These are phyloP conservation scores for Phaenicophaeus curvirostris DNA, from an alignment of 2,797 vertebrate genomes.

Conservation along the genomic window DNA sequence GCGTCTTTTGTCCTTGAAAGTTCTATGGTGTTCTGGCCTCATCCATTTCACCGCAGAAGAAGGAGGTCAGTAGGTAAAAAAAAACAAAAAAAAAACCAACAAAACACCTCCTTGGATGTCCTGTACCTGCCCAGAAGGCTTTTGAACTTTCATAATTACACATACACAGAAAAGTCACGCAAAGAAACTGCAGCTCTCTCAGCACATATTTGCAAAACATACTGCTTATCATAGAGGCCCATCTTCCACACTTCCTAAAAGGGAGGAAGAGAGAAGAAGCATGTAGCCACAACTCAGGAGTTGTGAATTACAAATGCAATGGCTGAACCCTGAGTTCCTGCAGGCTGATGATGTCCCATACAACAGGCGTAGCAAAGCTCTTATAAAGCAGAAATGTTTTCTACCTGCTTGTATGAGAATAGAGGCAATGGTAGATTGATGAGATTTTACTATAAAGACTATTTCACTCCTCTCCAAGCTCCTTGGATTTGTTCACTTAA, in stretches of 20 bases:
- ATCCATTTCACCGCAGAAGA: not conserved
- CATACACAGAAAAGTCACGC: not conserved
- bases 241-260: not conserved
- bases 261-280: accelerated
- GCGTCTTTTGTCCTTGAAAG: not conserved
- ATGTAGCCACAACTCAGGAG: not conserved
- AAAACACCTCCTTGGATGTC: not conserved
- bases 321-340: not conserved
- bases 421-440: not conserved
- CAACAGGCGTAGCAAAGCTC: not conserved
- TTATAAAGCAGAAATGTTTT: not conserved
- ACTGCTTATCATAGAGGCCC: not conserved
- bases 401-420: not conserved
- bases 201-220: not conserved
- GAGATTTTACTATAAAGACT: not conserved
- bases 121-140: not conserved
- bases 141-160: not conserved
- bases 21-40: not conserved
- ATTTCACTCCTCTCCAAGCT: not conserved
- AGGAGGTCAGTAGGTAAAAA: not conserved
- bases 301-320: not conserved
- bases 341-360: not conserved
- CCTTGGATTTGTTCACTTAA: not conserved
- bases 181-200: not conserved
- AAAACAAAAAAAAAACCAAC: too few relatives aligned